Conservation (phyloP, 2,888 invertebrate species). For the Agrotis clavis region DNA sequence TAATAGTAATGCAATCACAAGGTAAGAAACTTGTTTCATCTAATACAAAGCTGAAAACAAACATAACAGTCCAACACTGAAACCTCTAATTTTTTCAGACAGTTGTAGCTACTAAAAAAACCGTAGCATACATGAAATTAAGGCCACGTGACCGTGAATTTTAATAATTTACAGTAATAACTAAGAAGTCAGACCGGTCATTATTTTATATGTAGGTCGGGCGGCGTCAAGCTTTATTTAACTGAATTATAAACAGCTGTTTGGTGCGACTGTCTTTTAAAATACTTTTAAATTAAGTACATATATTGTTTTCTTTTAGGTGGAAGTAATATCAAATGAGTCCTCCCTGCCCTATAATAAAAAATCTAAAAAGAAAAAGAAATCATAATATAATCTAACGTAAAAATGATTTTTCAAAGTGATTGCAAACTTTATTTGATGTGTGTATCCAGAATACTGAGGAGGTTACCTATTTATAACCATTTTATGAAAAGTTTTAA, state of each 20-base stretch:
- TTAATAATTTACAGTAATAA: constrained; percentile 51
- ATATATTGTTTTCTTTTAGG: too few relatives aligned
- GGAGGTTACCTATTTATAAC: too few relatives aligned
- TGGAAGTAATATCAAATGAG: too few relatives aligned
- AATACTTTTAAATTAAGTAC: neutral
- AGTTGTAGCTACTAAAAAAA: constrained; percentile 1
- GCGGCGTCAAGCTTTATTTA: constrained; percentile 36
- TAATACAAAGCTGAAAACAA: neutral
- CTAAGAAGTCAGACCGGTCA: constrained; percentile 1
- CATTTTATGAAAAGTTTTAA: too few relatives aligned
- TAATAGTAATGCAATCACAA: neutral
- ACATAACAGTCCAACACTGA: neutral
- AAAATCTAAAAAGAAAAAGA: too few relatives aligned
- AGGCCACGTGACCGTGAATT: constrained; percentile 22
- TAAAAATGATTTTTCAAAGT: too few relatives aligned
- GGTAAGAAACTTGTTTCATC: neutral
- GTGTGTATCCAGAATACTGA: too few relatives aligned
- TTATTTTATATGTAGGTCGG: constrained; percentile 44
- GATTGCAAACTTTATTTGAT: too few relatives aligned
- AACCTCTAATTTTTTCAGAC: neutral
- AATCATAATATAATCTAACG: too few relatives aligned
- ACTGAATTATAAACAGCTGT: constrained; percentile 50
- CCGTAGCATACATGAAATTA: constrained; percentile 15
- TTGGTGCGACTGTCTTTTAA: constrained; percentile 11
- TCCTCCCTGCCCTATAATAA: too few relatives aligned